Base-by-base conservation (phyloP, 1,140 invertebrate genomes). In the Rhagoletis pomonella region DNA sequence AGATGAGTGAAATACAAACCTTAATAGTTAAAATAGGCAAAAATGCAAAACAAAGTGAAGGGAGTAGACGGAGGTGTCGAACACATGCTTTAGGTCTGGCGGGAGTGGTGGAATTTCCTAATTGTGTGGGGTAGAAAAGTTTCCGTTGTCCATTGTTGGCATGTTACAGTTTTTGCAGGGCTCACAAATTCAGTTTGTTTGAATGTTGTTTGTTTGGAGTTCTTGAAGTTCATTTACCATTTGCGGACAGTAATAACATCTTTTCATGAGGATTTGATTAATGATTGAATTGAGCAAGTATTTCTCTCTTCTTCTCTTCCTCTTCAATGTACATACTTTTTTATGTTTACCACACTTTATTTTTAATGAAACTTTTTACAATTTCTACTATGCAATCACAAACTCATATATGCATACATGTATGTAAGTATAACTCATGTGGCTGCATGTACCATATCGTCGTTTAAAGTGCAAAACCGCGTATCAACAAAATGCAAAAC, bases 191-290 rank as follows among this genome's bases (percentile, higher is more conserved):
- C 47, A n/a, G 10, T 6, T 62, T 62, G 60, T 62, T 62, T 62
- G 17, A 14, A n/a, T 10, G 6, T 62, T 62, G 60, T 14, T 62
- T 6, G 12, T 44, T 62, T 9, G 64, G n/a, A 9, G 42, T 81
- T 12, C n/a, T 50, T 9, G 73, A 58, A 81, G 42, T 58, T 81
- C 73, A 81, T 81, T 81, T 81, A 81, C 73, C 73, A 81, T 81
- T 81, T 81, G 73, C 73, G 73, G 73, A 81, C 73, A 81, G 17
- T 81, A 55, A 81, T 81, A 81, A 81, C 73, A 81, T 81, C 73
- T 81, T 81, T 81, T 81, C 73, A 81, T 55, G 73, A 81, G 73
- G 2, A 58, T 81, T 81, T 81, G 73, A 81, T 81, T 81, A 81
- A 81, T 81, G 73, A 81, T 58, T 55, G 73, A 81, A 55, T 81